A percentile compares a stretch with the other conserved stretches of the same genome.
phyloP scores from a whole-genome alignment of 2,113 vertebrate species.

The Antechinus stuartii region DNA sequence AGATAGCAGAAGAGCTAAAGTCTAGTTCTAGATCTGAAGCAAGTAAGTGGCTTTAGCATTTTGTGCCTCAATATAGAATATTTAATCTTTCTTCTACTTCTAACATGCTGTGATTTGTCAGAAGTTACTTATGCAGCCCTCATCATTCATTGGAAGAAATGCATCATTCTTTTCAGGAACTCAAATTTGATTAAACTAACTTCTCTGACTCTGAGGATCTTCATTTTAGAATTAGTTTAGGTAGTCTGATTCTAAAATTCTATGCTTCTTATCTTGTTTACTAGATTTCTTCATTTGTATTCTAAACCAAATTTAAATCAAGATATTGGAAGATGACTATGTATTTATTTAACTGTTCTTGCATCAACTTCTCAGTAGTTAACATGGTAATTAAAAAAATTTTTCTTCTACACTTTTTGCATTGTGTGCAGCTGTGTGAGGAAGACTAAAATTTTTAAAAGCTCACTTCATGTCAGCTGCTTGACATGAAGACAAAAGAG shows the following conservation, averaged over 20 bases:
- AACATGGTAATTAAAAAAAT: not conserved
- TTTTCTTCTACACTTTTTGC: conserved; percentile 35
- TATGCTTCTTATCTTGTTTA: too few relatives aligned
- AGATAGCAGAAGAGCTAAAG: not conserved
- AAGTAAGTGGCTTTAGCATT: not conserved
- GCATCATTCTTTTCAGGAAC: too few relatives aligned
- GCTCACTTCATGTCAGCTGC: not conserved
- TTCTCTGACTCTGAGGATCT: conserved; percentile 26
- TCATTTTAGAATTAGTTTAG: not conserved
- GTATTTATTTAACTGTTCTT: conserved; percentile 38
- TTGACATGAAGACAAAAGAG: conserved; percentile 46
- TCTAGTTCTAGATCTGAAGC: not conserved
- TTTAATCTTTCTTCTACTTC: not conserved
- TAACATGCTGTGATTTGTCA: not conserved
- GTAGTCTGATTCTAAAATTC: not conserved
- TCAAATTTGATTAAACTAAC: too few relatives aligned
- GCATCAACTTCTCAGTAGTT: not conserved
- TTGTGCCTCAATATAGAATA: not conserved
- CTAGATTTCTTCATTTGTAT: conserved; percentile 42
- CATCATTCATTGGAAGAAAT: not conserved
- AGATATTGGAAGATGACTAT: conserved; percentile 18
- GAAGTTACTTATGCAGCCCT: not conserved
- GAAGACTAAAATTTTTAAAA: conserved; percentile 18
- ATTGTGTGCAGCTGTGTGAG: conserved; percentile 36
- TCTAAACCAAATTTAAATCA: conserved; percentile 37